Conservation (phyloP, 2,888 invertebrate genomes). For the Thyatira batis region DNA sequence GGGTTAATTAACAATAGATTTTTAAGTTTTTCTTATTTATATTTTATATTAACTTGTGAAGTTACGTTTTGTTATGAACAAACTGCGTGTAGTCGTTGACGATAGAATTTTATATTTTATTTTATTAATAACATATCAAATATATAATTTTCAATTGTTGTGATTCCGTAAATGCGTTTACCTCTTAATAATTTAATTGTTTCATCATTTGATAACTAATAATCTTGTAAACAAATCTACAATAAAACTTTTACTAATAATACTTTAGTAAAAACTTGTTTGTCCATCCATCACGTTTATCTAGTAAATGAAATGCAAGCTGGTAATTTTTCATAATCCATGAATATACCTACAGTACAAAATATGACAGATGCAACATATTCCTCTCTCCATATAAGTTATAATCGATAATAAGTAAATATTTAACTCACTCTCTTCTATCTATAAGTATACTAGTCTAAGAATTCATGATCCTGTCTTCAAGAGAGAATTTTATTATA, state of each 20-base stretch:
- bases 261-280: too few relatives aligned
- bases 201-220: neutral
- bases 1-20: constrained; percentile 6
- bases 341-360: too few relatives aligned
- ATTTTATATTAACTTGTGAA: neutral
- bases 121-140: neutral
- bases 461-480: constrained; percentile 5
- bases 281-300: too few relatives aligned
- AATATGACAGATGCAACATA: neutral
- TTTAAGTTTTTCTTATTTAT: neutral
- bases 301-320: too few relatives aligned
- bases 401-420: neutral
- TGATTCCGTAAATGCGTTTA: neutral
- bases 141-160: neutral
- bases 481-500: constrained; percentile 6
- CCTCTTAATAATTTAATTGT: neutral
- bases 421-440: neutral
- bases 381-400: neutral
- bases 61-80: constrained; percentile 1
- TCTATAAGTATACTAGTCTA: neutral
- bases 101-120: neutral
- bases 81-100: neutral
- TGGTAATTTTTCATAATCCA: too few relatives aligned
- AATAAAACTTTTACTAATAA: too few relatives aligned
- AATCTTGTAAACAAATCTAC: too few relatives aligned